Conservation (phyloP, 2,797 vertebrate species). For the Pangasius krempfi region DNA sequence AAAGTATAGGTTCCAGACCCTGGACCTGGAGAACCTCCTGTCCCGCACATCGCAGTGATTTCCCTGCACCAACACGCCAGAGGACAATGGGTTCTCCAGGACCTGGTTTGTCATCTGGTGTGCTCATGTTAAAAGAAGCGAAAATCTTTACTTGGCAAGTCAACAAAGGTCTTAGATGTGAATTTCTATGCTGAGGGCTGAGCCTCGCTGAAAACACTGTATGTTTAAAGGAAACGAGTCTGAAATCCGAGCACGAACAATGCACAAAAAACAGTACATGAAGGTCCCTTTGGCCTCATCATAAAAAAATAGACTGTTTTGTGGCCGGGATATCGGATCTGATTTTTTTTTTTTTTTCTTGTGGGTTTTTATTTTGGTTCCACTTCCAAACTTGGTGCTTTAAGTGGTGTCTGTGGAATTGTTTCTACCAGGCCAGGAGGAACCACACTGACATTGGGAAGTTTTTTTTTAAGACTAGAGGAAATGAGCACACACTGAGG, state of each 20-base stretch:
- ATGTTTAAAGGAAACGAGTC: background rate
- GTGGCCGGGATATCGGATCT: background rate
- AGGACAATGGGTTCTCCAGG: too few species aligned
- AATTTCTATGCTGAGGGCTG: background rate
- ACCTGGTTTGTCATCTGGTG: slow-evolving; percentile 47
- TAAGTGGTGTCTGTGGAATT: slow-evolving; percentile 21
- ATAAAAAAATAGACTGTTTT: background rate
- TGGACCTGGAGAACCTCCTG: background rate
- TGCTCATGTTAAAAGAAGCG: slow-evolving; percentile 16
- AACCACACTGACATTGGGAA: background rate
- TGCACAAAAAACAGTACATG: background rate
- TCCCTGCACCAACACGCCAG: background rate
- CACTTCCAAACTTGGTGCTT: slow-evolving; percentile 17
- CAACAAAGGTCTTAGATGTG: slow-evolving; percentile 37
- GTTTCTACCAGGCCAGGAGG: slow-evolving; percentile 3
- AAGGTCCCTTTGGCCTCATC: background rate
- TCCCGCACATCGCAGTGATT: background rate
- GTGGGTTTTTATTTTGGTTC: slow-evolving; percentile 31
- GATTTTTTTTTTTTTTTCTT: background rate
- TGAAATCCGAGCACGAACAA: background rate
- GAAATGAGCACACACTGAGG: background rate
- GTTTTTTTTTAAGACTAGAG: background rate
- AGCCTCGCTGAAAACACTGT: background rate
- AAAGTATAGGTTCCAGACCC: background rate
- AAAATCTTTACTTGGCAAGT: slow-evolving; percentile 50